Percentiles rank a stretch among this genome's conserved stretches.
Evolutionary conservation across 2,797 vertebrate species (phyloP).

Genomic region (Coregonus suidteri): DNA sequence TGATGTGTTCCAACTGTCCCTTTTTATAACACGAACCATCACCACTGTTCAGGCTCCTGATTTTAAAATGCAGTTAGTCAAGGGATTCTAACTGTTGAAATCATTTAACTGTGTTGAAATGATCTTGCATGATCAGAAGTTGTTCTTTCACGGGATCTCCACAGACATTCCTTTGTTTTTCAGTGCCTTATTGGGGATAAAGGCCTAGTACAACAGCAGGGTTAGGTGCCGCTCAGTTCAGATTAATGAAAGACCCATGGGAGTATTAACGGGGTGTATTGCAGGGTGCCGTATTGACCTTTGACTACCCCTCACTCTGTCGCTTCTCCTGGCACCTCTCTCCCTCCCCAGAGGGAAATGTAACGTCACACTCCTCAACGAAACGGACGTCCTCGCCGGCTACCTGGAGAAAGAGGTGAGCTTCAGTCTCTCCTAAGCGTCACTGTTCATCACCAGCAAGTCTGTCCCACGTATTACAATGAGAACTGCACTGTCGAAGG

Average conservation of each 20-base stretch:
- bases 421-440: too few relatives aligned
- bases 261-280: neutral
- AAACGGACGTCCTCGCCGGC: constrained; percentile 87
- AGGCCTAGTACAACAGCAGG: too few relatives aligned
- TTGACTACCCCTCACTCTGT: neutral
- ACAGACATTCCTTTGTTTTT: neutral
- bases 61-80: neutral
- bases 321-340: neutral
- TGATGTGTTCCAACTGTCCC: neutral
- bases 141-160: neutral
- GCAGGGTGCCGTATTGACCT: constrained; percentile 3
- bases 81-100: neutral
- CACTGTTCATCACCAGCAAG: too few relatives aligned
- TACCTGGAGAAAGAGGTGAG: constrained; percentile 93
- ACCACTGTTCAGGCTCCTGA: neutral
- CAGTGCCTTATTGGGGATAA: too few relatives aligned
- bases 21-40: too few relatives aligned
- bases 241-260: neutral
- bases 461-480: too few relatives aligned
- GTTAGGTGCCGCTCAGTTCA: neutral
- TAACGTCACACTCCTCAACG: constrained; percentile 93
- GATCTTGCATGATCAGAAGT: neutral
- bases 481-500: too few relatives aligned
- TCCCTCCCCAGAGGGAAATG: constrained; percentile 85
- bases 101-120: neutral